Conservation (phyloP, 2,888 invertebrate genomes). For the Ormyrus labotus region DNA sequence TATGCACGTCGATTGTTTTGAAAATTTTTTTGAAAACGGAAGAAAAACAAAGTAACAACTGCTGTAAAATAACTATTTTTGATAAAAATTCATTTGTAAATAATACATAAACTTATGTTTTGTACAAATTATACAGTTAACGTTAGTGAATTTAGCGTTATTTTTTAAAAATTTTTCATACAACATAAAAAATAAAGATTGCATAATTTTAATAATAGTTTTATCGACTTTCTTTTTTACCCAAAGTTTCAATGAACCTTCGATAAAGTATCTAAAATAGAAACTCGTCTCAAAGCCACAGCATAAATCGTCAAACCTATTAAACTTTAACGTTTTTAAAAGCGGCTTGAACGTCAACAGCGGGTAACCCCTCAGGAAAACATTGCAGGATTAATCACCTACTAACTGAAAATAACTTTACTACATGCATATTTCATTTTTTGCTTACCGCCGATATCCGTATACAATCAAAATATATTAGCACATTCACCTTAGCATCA, state of each 20-base stretch:
- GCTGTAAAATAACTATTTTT: too few species aligned
- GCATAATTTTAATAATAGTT: background rate
- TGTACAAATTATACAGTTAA: too few species aligned
- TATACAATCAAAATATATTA: too few species aligned
- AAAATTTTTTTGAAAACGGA: too few species aligned
- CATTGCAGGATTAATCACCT: constrained; percentile 7
- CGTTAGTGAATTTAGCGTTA: too few species aligned
- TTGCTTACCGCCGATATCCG: background rate
- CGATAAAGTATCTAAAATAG: constrained; percentile 15
- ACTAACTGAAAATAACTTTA: constrained; percentile 31
- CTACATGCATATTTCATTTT: background rate
- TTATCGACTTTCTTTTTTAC: background rate
- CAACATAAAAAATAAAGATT: too few species aligned
- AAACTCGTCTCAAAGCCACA: background rate
- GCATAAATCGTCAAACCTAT: constrained; percentile 25
- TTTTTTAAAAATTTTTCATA: too few species aligned
- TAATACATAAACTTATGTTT: too few species aligned
- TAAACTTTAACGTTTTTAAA: constrained; percentile 23
- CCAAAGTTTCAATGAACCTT: background rate
- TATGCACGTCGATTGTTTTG: too few species aligned
- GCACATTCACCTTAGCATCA: too few species aligned
- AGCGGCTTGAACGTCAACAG: constrained; percentile 15
- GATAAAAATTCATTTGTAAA: too few species aligned
- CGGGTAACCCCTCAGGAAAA: constrained; percentile 9
- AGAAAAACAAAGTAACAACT: too few species aligned